Evolutionary conservation across 2,888 invertebrate species (phyloP).

Genomic region (Lasius platythorax): DNA sequence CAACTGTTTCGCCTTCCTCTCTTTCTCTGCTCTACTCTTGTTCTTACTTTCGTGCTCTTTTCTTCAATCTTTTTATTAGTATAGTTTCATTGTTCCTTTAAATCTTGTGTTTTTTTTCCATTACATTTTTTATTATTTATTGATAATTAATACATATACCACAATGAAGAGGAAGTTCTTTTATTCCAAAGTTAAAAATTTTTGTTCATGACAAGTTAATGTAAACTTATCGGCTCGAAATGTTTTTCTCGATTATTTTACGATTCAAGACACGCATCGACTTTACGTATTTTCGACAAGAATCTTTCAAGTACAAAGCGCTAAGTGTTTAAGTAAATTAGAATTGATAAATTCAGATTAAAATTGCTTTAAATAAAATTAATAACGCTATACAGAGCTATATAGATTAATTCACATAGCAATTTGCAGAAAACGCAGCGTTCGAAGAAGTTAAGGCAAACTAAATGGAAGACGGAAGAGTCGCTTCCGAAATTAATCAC

Average conservation of each 20-base stretch:
- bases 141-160: not conserved
- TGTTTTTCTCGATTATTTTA: not conserved
- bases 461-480: conserved; percentile 12
- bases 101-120: not conserved
- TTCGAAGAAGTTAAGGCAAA: not conserved
- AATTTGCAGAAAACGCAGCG: not conserved
- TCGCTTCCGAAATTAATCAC: conserved; percentile 36
- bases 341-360: conserved; percentile 62
- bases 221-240: conserved; percentile 5
- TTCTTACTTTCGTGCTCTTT: not conserved
- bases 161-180: not conserved
- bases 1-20: conserved; percentile 20
- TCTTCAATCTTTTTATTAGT: not conserved
- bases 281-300: not conserved
- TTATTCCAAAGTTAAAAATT: not conserved
- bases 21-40: not conserved
- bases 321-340: conserved; percentile 24
- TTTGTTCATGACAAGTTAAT: not conserved
- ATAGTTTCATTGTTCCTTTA: not conserved
- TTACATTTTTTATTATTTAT: conserved; percentile 28
- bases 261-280: not conserved
- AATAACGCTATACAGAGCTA: not conserved
- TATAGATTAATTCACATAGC: not conserved
- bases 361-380: conserved; percentile 38
- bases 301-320: not conserved